These are phyloP conservation scores for Tragelaphus buxtoni DNA, from an alignment of 2,113 vertebrate genomes.

Conservation along the genomic window DNA sequence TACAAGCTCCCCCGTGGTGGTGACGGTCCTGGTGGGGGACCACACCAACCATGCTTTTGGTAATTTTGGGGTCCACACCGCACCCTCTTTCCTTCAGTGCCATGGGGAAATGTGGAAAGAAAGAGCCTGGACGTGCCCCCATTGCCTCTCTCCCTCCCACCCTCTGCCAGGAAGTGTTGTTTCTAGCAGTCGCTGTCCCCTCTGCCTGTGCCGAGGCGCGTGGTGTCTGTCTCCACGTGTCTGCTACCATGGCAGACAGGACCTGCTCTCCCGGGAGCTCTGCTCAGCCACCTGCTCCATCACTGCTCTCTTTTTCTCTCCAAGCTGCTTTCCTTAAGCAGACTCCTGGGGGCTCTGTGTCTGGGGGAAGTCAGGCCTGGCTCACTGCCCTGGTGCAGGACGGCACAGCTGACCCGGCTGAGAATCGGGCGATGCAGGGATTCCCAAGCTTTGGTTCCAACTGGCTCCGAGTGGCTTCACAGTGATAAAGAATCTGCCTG, in stretches of 20 bases:
- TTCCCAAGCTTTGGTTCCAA: neutral
- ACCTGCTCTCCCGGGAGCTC: neutral
- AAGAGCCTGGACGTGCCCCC: fast-evolving
- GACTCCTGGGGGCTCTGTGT: neutral
- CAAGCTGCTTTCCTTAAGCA: neutral
- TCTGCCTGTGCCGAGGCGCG: neutral
- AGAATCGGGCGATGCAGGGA: neutral
- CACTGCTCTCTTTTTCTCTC: neutral
- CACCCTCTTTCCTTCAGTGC: neutral
- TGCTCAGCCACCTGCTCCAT: neutral
- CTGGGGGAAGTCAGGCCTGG: neutral
- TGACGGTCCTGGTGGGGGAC: neutral
- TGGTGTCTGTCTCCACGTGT: neutral
- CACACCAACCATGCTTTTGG: neutral
- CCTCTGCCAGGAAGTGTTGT: neutral
- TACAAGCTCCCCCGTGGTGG: too few relatives aligned
- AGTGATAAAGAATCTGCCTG: neutral
- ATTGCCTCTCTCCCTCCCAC: neutral
- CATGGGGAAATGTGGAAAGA: neutral
- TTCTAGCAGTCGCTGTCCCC: neutral
- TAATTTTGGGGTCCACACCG: neutral
- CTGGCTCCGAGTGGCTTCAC: neutral
- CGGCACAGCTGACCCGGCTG: neutral
- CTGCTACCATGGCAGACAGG: neutral
- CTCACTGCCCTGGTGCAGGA: neutral